These are phyloP conservation scores for Ophion obscuratus DNA, from an alignment of 2,888 invertebrate species.

Conservation along the genomic window DNA sequence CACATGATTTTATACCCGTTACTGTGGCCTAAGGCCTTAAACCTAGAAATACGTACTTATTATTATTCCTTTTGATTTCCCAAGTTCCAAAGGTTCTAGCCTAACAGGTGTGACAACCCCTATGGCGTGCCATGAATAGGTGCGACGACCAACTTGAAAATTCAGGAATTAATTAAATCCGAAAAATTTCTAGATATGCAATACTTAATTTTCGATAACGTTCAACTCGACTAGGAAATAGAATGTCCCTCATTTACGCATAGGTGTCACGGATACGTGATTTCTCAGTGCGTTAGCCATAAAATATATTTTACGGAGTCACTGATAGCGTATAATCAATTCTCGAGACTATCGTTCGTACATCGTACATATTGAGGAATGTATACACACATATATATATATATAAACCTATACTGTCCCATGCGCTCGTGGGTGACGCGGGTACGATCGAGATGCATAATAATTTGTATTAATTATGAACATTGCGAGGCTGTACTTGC, in stretches of 20 bases:
- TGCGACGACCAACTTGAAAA: background rate
- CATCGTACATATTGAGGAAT: conserved; percentile 42
- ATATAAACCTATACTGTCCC: background rate
- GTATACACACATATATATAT: conserved; percentile 7
- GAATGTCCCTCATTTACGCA: background rate
- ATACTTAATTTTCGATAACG: conserved; percentile 14
- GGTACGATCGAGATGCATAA: conserved; percentile 70
- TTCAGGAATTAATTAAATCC: background rate
- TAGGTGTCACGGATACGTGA: conserved; percentile 5
- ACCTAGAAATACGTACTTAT: no score
- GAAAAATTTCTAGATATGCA: background rate
- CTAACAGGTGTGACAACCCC: no score
- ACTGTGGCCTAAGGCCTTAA: no score
- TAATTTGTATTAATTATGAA: conserved; percentile 75
- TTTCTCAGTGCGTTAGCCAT: conserved; percentile 29
- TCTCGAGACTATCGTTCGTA: conserved; percentile 17
- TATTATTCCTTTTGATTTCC: no score
- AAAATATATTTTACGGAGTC: conserved; percentile 50
- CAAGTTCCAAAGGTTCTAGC: no score
- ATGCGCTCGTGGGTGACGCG: conserved; percentile 24
- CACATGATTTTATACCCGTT: no score
- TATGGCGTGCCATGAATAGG: no score
- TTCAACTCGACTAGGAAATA: conserved; percentile 1
- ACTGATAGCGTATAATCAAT: conserved; percentile 44
- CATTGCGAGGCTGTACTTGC: conserved; percentile 42